Percentiles rank a stretch among this genome's conserved stretches.
Conservation (phyloP, 2,888 invertebrate species). For the Apoderus coryli region DNA sequence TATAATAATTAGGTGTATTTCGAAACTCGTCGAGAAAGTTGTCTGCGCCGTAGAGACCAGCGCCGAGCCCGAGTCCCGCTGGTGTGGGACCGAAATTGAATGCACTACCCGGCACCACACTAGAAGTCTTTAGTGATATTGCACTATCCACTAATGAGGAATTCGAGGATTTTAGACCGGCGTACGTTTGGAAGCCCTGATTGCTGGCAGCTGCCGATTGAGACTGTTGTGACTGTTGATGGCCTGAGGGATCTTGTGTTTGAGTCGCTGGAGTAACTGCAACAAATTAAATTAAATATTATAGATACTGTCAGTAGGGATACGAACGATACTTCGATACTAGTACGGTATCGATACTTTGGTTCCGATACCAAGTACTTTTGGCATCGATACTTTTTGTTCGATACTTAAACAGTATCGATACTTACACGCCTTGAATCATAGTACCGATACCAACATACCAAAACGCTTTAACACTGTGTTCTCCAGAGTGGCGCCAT, state of each 20-base stretch:
- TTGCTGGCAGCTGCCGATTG: too few relatives aligned
- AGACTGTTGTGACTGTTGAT: constrained; percentile 14
- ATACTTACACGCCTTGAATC: too few relatives aligned
- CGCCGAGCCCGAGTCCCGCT: constrained; percentile 39
- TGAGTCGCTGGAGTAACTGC: constrained; percentile 4
- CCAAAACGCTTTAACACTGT: too few relatives aligned
- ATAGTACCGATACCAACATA: too few relatives aligned
- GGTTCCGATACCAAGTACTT: too few relatives aligned
- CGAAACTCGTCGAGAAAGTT: constrained; percentile 57
- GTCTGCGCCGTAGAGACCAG: constrained; percentile 49
- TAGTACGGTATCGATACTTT: too few relatives aligned
- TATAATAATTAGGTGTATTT: constrained; percentile 44
- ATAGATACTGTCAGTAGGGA: too few relatives aligned
- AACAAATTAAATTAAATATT: too few relatives aligned
- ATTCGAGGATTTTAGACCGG: constrained; percentile 35
- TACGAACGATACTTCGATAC: too few relatives aligned
- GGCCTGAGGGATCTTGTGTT: constrained; percentile 8
- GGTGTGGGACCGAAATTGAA: constrained; percentile 69
- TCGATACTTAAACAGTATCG: too few relatives aligned
- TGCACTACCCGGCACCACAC: constrained; percentile 67
- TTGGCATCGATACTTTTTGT: too few relatives aligned
- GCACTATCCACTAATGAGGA: constrained; percentile 16
- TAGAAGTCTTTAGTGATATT: constrained; percentile 50
- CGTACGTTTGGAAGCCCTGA: constrained; percentile 45
- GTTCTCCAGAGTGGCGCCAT: too few relatives aligned